Evolutionary conservation across 1,140 invertebrate genomes (phyloP).

Genomic region (Drosophila baimaii): DNA sequence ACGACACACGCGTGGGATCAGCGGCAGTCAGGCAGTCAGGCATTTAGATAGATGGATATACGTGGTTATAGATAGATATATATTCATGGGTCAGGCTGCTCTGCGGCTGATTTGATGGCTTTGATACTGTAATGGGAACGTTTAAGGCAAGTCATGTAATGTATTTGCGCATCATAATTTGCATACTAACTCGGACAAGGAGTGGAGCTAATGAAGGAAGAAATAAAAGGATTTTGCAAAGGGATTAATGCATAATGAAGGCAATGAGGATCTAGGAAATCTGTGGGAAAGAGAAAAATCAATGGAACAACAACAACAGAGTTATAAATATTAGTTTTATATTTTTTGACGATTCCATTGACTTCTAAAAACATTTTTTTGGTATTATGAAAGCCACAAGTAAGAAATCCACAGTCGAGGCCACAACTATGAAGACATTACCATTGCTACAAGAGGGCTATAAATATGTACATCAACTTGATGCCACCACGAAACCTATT

Average conservation of each 20-base stretch:
- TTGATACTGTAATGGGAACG: slow-evolving; percentile 52
- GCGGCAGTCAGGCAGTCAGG: slow-evolving; percentile 37
- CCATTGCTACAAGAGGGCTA: not conserved
- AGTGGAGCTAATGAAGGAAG: slow-evolving; percentile 13
- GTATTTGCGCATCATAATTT: slow-evolving; percentile 67
- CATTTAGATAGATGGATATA: slow-evolving; percentile 16
- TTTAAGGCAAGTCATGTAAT: slow-evolving; percentile 58
- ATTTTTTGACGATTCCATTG: too few relatives aligned
- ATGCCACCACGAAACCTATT: not conserved
- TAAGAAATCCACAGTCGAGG: not conserved
- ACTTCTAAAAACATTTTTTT: not conserved
- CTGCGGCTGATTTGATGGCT: slow-evolving; percentile 48
- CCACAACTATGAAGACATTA: slow-evolving; percentile 1
- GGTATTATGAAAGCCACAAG: not conserved
- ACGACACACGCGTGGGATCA: slow-evolving; percentile 42
- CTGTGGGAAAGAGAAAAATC: not conserved
- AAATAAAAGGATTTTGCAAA: not conserved
- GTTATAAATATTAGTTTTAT: too few relatives aligned
- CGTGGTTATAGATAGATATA: slow-evolving; percentile 14
- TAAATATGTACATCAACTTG: not conserved
- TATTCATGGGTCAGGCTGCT: slow-evolving; percentile 33
- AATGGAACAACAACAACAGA: too few relatives aligned
- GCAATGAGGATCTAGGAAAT: too few relatives aligned
- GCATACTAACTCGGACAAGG: slow-evolving; percentile 41
- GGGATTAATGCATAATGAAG: slow-evolving; percentile 24